Percentiles rank a stretch among this genome's conserved stretches.
Evolutionary conservation across 2,113 vertebrate genomes (phyloP).

Genomic region (Ancistrus triradiatus): DNA sequence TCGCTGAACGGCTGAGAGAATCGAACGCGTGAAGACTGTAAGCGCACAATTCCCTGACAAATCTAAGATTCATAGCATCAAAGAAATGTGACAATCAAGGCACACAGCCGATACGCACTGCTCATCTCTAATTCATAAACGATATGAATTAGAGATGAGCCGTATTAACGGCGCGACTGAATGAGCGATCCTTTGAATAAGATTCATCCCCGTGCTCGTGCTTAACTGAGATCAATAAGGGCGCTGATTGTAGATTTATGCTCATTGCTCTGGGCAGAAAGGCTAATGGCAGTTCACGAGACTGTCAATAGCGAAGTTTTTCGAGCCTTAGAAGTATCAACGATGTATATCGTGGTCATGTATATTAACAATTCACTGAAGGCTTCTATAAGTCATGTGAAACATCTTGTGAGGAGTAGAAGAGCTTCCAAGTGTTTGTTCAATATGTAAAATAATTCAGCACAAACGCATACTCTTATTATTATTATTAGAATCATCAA

Average conservation of each 20-base stretch:
- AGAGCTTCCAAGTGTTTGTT: constrained; percentile 2
- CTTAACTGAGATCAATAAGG: constrained; percentile 33
- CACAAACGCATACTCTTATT: too few species aligned
- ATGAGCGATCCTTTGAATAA: constrained; percentile 21
- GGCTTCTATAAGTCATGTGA: not conserved
- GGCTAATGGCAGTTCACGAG: constrained; percentile 27
- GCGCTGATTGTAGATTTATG: constrained; percentile 32
- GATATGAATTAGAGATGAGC: constrained; percentile 21
- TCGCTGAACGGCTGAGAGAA: not conserved
- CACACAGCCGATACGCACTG: constrained; percentile 15
- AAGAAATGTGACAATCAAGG: constrained; percentile 27
- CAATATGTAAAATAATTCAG: not conserved
- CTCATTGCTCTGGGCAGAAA: constrained; percentile 25
- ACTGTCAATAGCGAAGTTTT: constrained; percentile 25
- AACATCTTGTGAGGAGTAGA: not conserved
- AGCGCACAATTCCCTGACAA: constrained; percentile 8
- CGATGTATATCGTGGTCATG: constrained; percentile 16
- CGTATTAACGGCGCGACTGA: constrained; percentile 15
- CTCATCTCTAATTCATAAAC: constrained; percentile 32
- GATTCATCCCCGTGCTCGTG: constrained; percentile 22
- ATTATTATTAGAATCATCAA: too few species aligned
- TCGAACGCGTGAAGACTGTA: too few species aligned
- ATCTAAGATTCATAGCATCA: constrained; percentile 10
- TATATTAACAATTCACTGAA: constrained; percentile 11
- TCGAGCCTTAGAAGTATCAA: constrained; percentile 7